Base-by-base conservation (phyloP, 2,888 invertebrate genomes). In the Scaeva pyrastri region DNA sequence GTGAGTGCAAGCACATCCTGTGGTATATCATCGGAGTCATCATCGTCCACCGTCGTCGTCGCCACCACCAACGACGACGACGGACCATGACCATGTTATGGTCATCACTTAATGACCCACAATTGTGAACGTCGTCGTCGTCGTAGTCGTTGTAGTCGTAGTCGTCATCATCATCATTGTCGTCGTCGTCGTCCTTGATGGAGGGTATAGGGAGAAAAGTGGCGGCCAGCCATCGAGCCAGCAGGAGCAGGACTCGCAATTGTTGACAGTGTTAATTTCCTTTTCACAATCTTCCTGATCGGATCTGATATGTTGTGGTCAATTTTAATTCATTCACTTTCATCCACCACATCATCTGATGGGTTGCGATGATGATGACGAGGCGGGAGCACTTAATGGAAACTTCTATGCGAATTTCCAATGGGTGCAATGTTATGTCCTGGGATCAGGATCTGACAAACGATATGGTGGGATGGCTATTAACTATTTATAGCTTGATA, bases 41-140 rank as follows among this genome's bases (percentile, higher is more conserved):
- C 81, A 64, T 72, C 56, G 39, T n/a, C 50, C 36, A n/a, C 50
- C 31, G 2, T 1, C 31, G 6, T 2, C 31, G 31, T 8, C 5
- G 5, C 31, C 6, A 5, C 31, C 6, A 31, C 31, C 31, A 31
- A 14, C 41, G 26, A 58, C 39, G 19, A 41, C 60, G 60, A 8
- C 19, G 39, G 56, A 39, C 60, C 55, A 31, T 31, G 68, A 71
- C 66, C 71, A 55, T 43, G 45, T 48, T 64, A 31, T 31, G 81
- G 79, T 80, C 82, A 86, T 81, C 86, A 74, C 74, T 86, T 86
- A 86, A 82, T 86, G 86, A 74, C 82, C 81, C 77, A 71, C 81
- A 81, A 74, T 81, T 70, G 72, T 68, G 75, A 52, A 58, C 60
- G 19, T 55, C 39, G 41, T 55, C 41, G 52, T 56, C 74, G 21